Conservation (phyloP, 2,113 vertebrate genomes). For the Halichoeres trimaculatus region DNA sequence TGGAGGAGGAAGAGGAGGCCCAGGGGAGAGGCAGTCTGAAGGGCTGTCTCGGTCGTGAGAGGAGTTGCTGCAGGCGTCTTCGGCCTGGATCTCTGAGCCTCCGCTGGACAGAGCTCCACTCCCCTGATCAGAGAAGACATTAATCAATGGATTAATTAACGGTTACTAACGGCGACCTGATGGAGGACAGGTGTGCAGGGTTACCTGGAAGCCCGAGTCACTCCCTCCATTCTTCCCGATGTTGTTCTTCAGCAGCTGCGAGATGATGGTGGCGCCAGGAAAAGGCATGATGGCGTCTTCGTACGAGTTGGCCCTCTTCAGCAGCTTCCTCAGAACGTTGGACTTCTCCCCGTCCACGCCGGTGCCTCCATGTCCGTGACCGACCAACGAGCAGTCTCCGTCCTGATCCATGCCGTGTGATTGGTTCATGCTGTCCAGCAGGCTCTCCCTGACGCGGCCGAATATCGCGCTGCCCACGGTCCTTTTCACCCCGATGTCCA, state of each 20-base stretch:
- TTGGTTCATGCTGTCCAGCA: conserved; percentile 97
- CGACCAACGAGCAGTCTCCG: conserved; percentile 94
- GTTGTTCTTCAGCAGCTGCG: conserved; percentile 98
- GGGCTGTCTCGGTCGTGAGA: conserved; percentile 90
- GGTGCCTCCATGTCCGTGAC: conserved; percentile 78
- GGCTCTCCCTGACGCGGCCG: conserved; percentile 90
- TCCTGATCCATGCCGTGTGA: conserved; percentile 94
- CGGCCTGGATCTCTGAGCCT: conserved; percentile 96
- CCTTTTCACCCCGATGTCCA: conserved; percentile 99
- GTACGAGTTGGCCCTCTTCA: conserved; percentile 98
- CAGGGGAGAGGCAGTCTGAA: conserved; percentile 96
- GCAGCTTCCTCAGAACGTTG: conserved; percentile 97
- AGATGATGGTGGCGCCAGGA: conserved; percentile 98
- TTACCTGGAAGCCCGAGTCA: conserved; percentile 94
- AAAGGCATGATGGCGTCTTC: conserved; percentile 98
- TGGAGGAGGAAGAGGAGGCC: conserved; percentile 81
- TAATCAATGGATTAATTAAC: too few relatives aligned
- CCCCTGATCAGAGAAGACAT: conserved; percentile 63
- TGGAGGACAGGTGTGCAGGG: background rate
- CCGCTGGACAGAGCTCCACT: conserved; percentile 95
- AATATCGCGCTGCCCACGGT: conserved; percentile 95
- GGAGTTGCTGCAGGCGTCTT: conserved; percentile 98
- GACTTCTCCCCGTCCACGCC: conserved; percentile 94
- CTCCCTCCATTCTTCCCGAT: conserved; percentile 97
- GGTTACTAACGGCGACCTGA: too few relatives aligned